Evolutionary conservation across 2,797 vertebrate species (phyloP).

Genomic region (Danio tinwini): DNA sequence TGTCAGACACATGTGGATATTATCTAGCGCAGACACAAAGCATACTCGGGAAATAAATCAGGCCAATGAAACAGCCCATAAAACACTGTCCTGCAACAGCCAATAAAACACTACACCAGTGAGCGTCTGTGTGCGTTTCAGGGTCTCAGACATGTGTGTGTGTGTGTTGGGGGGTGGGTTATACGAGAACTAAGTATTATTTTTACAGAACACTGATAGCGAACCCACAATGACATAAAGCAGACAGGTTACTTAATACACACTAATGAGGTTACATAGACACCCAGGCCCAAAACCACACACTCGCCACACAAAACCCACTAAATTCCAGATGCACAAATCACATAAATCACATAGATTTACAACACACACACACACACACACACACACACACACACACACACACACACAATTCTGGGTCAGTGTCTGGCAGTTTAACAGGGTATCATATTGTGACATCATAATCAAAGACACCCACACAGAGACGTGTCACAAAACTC

Average conservation of each 20-base stretch:
- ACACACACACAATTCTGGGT: conserved; percentile 50
- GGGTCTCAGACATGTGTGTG: conserved; percentile 13
- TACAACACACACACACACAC: conserved; percentile 31
- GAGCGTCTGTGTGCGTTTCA: conserved; percentile 35
- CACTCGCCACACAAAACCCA: conserved; percentile 24
- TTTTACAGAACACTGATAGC: conserved; percentile 31
- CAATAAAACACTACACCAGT: conserved; percentile 76
- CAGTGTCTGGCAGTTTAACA: conserved; percentile 70
- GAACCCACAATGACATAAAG: conserved; percentile 37
- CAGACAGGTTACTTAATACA: conserved; percentile 41
- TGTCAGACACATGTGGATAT: conserved; percentile 76
- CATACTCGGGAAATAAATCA: conserved; percentile 76
- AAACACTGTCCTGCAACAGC: conserved; percentile 79
- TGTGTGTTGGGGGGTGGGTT: not conserved
- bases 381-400: conserved; percentile 35
- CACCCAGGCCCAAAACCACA: conserved; percentile 42
- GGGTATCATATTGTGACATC: conserved; percentile 73
- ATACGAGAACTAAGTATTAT: conserved; percentile 20
- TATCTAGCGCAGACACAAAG: conserved; percentile 79
- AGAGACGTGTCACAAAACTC: conserved; percentile 68
- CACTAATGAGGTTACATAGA: conserved; percentile 37
- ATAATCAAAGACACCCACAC: conserved; percentile 63
- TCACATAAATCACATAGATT: conserved; percentile 45
- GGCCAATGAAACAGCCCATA: conserved; percentile 83
- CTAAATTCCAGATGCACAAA: conserved; percentile 28